phyloP scores from a whole-genome alignment of 1,140 invertebrate species.

The Drosophila trapezifrons region DNA sequence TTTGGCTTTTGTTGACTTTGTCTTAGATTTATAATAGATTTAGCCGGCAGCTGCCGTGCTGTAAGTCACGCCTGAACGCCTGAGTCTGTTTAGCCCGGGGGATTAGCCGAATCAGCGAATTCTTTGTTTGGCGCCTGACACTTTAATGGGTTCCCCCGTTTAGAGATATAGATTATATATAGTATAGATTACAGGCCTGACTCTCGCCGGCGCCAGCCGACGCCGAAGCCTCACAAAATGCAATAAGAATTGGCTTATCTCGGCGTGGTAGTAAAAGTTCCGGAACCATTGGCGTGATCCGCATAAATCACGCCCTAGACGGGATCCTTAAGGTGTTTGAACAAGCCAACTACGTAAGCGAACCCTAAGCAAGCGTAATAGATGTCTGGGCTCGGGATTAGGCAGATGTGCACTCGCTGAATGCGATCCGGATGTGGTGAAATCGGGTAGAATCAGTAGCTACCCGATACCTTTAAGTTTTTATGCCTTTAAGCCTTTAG shows the following conservation, averaged over 20 bases:
- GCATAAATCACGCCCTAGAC: conserved; percentile 14
- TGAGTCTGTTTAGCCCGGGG: conserved; percentile 11
- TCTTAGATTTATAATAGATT: conserved; percentile 57
- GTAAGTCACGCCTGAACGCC: conserved; percentile 68
- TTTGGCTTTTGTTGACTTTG: conserved; percentile 51
- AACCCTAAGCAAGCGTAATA: neutral
- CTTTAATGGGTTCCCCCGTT: conserved; percentile 26
- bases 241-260: conserved; percentile 10
- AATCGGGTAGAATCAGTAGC: neutral
- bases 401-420: neutral
- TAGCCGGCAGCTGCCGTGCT: conserved; percentile 34
- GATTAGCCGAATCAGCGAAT: conserved; percentile 20
- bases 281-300: conserved; percentile 49
- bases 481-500: neutral
- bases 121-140: conserved; percentile 37
- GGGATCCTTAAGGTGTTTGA: no score
- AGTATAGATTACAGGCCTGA: conserved; percentile 56
- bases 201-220: conserved; percentile 17
- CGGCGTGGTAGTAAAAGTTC: conserved; percentile 25
- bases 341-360: neutral
- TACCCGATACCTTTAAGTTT: neutral
- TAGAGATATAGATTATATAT: conserved; percentile 62
- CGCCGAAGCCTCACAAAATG: conserved; percentile 19
- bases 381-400: conserved; percentile 20
- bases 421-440: conserved; percentile 5